These are phyloP conservation scores for Oostethus manadensis DNA, from an alignment of 2,113 vertebrate genomes.

Conservation along the genomic window DNA sequence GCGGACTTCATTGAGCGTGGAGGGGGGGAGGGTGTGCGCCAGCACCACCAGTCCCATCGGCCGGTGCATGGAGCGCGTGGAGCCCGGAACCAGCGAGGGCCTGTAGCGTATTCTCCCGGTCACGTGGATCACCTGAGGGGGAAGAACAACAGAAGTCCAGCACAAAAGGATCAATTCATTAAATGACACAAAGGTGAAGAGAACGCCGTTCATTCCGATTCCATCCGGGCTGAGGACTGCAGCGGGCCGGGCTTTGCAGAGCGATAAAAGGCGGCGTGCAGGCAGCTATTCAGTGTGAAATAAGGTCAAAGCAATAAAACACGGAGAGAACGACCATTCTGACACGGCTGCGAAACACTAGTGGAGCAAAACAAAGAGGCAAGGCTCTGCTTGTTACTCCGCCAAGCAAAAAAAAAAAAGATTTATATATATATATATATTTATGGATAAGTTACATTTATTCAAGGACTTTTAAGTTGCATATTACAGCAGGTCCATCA, in stretches of 20 bases:
- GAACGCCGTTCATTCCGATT: neutral
- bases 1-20: slow-evolving; percentile 84
- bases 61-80: slow-evolving; percentile 65
- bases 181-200: neutral
- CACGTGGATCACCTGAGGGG: slow-evolving; percentile 82
- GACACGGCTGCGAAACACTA: slow-evolving; percentile 35
- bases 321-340: slow-evolving; percentile 30
- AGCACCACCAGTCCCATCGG: slow-evolving; percentile 82
- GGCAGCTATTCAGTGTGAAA: slow-evolving; percentile 41
- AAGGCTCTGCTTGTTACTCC: slow-evolving; percentile 23
- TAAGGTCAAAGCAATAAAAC: slow-evolving; percentile 56
- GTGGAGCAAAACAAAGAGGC: slow-evolving; percentile 25
- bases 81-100: slow-evolving; percentile 65
- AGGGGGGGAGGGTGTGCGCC: slow-evolving; percentile 83
- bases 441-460: neutral
- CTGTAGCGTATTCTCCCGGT: slow-evolving; percentile 79
- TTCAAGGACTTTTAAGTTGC: neutral
- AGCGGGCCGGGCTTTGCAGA: slow-evolving; percentile 18
- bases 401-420: neutral
- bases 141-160: neutral
- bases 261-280: slow-evolving; percentile 39
- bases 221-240: slow-evolving; percentile 13
- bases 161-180: neutral
- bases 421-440: too few relatives aligned
- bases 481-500: neutral